Evolutionary conservation across 2,888 invertebrate genomes (phyloP).

Genomic region (Apodemia mormo): DNA sequence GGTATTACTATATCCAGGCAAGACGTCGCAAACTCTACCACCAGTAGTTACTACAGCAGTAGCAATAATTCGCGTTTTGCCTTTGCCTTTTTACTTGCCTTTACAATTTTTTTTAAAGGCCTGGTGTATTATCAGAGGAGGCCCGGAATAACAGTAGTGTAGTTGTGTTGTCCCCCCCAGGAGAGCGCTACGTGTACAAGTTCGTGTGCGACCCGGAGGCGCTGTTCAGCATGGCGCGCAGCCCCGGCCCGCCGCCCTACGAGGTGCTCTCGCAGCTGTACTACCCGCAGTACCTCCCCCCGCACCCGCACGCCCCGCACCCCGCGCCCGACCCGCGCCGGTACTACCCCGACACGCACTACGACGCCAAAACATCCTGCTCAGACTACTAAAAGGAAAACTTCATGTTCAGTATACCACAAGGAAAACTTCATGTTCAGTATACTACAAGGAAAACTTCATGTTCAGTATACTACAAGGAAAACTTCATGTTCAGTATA

Average conservation of each 20-base stretch:
- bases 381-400: neutral
- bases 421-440: too few species aligned
- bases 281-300: conserved; percentile 55
- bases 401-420: too few species aligned
- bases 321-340: conserved; percentile 41
- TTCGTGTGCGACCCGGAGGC: conserved; percentile 98
- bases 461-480: too few species aligned
- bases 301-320: conserved; percentile 28
- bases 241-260: conserved; percentile 49
- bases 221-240: conserved; percentile 90
- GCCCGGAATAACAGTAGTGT: too few species aligned
- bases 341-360: conserved; percentile 51
- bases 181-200: conserved; percentile 97
- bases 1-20: conserved; percentile 77
- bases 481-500: neutral
- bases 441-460: too few species aligned
- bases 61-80: too few species aligned
- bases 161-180: conserved; percentile 62
- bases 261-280: conserved; percentile 62
- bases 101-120: too few species aligned
- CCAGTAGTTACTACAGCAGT: too few species aligned
- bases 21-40: too few species aligned
- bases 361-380: conserved; percentile 43
- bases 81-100: too few species aligned
- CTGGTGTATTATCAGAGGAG: too few species aligned